A percentile compares a stretch with the other conserved stretches of the same genome.
phyloP scores from a whole-genome alignment of 1,140 invertebrate genomes.

The Aphidius ervi region DNA sequence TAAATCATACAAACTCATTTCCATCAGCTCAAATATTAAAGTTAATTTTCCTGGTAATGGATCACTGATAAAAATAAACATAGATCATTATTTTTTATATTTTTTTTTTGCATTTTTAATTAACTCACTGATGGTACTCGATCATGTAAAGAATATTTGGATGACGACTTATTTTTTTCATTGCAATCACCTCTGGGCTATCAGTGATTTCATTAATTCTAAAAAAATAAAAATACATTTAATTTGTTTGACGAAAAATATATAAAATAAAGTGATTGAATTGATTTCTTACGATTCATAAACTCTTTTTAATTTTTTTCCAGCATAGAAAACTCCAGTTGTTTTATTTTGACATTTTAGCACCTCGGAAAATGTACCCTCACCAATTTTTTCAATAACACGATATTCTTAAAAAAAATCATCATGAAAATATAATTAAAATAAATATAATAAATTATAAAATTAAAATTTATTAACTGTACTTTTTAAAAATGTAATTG shows the following conservation, averaged over 20 bases:
- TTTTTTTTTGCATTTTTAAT: constrained; percentile 2
- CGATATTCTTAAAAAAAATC: constrained; percentile 56
- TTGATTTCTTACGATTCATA: constrained; percentile 54
- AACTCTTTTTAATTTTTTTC: constrained; percentile 62
- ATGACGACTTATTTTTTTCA: constrained; percentile 58
- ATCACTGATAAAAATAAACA: constrained; percentile 52
- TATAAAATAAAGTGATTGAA: constrained; percentile 1
- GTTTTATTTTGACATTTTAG: constrained; percentile 61
- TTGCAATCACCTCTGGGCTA: constrained; percentile 60
- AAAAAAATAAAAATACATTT: constrained; percentile 20
- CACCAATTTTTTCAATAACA: constrained; percentile 60
- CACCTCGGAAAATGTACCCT: constrained; percentile 68
- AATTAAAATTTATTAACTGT: constrained; percentile 1
- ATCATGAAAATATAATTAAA: constrained; percentile 8
- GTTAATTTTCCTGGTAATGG: constrained; percentile 54
- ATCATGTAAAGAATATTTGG: constrained; percentile 61
- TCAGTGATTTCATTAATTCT: constrained; percentile 58
- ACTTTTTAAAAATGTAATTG: constrained; percentile 26
- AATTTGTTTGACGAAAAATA: constrained; percentile 16
- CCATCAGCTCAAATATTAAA: constrained; percentile 66
- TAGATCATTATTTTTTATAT: constrained; percentile 16
- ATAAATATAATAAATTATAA: background rate
- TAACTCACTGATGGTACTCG: constrained; percentile 61
- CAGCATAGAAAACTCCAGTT: constrained; percentile 57
- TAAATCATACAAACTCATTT: constrained; percentile 67